These are phyloP conservation scores for Eidolon dupreanum DNA, from an alignment of 2,797 vertebrate species.

Conservation along the genomic window DNA sequence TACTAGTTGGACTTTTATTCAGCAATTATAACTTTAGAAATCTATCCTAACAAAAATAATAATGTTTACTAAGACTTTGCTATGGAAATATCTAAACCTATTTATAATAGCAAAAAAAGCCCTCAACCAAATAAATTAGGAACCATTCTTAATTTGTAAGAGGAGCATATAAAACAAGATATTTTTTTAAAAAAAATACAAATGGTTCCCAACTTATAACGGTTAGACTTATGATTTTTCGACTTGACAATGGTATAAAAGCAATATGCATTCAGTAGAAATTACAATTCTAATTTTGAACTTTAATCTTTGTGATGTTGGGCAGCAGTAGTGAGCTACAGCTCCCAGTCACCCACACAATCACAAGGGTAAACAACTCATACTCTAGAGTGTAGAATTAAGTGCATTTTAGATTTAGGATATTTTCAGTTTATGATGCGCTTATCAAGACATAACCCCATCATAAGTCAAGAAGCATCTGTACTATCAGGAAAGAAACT, in stretches of 20 bases:
- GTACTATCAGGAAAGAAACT: neutral
- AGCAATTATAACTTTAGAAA: slow-evolving; percentile 8
- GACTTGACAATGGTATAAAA: neutral
- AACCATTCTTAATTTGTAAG: neutral
- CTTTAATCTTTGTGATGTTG: neutral
- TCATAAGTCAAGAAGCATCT: neutral
- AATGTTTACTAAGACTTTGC: neutral
- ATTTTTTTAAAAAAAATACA: neutral
- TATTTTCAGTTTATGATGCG: neutral
- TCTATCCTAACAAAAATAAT: slow-evolving; percentile 12
- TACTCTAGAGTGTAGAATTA: neutral
- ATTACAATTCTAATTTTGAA: neutral
- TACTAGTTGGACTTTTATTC: neutral
- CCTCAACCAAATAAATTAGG: neutral
- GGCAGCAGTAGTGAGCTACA: neutral
- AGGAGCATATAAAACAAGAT: neutral
- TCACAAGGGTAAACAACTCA: neutral
- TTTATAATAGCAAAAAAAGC: slow-evolving; percentile 12
- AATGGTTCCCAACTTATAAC: neutral
- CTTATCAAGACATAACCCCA: neutral
- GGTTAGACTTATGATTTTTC: neutral
- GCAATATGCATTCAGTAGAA: neutral
- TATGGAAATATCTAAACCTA: slow-evolving; percentile 33
- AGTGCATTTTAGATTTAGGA: neutral
- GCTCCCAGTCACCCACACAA: neutral